phyloP scores from a whole-genome alignment of 2,888 invertebrate species.

The Drosophila meridionalis region DNA sequence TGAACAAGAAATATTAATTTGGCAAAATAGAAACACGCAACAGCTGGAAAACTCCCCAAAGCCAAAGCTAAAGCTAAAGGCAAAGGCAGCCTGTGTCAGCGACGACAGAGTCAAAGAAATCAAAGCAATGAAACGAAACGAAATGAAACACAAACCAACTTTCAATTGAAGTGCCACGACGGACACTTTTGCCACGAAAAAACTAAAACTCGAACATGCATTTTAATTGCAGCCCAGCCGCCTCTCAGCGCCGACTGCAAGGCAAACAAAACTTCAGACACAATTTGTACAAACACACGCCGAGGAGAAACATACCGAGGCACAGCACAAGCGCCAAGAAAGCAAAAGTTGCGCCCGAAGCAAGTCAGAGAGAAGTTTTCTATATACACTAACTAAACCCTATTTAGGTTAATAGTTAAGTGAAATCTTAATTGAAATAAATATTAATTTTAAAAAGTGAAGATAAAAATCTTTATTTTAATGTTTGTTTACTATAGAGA shows the following conservation, averaged over 20 bases:
- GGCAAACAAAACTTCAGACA: conserved; percentile 68
- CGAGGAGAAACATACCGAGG: conserved; percentile 6
- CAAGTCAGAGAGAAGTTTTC: conserved; percentile 3
- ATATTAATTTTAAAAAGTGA: too few relatives aligned
- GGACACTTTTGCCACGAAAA: conserved; percentile 66
- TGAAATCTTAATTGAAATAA: too few relatives aligned
- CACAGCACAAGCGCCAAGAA: conserved; percentile 29
- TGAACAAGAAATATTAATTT: conserved; percentile 79
- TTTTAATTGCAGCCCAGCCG: conserved; percentile 70
- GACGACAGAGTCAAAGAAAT: background rate
- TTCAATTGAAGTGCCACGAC: conserved; percentile 52
- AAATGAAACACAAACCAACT: conserved; percentile 45
- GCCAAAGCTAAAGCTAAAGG: background rate
- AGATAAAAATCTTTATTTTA: too few relatives aligned
- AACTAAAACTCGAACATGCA: conserved; percentile 75
- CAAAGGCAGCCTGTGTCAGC: background rate
- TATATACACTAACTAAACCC: conserved; percentile 29
- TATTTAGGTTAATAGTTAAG: background rate
- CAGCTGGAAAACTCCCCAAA: background rate
- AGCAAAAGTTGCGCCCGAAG: conserved; percentile 27
- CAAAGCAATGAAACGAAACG: conserved; percentile 7
- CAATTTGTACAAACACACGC: conserved; percentile 64
- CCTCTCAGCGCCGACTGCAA: conserved; percentile 50
- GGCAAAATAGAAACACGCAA: conserved; percentile 58
- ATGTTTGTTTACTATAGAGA: too few relatives aligned